These are phyloP conservation scores for Corynorhinus townsendii DNA, from an alignment of 2,113 vertebrate genomes.

Conservation along the genomic window DNA sequence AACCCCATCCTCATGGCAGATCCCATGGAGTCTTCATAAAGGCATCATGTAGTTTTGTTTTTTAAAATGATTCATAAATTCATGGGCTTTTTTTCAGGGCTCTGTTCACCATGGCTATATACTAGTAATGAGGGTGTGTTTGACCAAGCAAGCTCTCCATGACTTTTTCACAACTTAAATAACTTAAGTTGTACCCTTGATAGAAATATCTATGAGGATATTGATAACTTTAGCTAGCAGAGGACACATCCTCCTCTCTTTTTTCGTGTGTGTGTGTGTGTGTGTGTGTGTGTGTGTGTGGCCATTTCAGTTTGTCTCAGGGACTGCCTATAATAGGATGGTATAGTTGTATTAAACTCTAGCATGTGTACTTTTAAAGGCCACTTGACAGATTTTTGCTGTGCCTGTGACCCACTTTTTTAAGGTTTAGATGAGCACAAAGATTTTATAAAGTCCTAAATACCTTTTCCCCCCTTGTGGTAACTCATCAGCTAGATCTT, in stretches of 20 bases:
- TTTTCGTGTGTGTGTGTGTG: neutral
- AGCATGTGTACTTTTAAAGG: neutral
- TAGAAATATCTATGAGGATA: neutral
- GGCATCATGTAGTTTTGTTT: neutral
- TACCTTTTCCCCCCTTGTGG: neutral
- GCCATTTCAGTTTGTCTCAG: neutral
- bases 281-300: neutral
- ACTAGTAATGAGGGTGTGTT: neutral
- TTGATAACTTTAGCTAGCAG: neutral
- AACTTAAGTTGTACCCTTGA: neutral
- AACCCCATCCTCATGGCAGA: neutral
- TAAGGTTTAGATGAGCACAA: neutral
- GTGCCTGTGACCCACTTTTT: neutral
- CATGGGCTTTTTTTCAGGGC: neutral
- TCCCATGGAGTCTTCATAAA: neutral
- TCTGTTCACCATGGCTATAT: neutral
- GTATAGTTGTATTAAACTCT: neutral
- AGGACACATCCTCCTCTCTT: neutral
- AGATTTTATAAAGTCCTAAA: neutral
- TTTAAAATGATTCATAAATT: neutral
- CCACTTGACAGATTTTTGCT: neutral
- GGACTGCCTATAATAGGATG: neutral
- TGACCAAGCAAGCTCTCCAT: neutral
- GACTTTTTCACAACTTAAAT: neutral
- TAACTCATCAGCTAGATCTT: neutral